These are phyloP conservation scores for Chrysina gloriosa DNA, from an alignment of 2,888 invertebrate genomes.

Conservation along the genomic window DNA sequence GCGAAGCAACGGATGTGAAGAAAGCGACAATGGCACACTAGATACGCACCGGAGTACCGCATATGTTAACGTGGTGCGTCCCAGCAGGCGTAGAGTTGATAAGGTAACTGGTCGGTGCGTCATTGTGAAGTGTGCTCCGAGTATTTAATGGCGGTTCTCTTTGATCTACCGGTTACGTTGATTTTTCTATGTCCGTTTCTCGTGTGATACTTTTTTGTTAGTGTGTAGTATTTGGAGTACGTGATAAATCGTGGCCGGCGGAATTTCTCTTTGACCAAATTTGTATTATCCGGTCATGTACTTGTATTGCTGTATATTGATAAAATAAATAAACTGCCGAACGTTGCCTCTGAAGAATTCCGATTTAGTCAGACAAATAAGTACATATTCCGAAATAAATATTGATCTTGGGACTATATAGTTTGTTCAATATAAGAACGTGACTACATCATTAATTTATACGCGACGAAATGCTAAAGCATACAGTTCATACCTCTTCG, in stretches of 20 bases:
- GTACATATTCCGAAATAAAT: background rate
- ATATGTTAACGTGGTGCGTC: constrained; percentile 34
- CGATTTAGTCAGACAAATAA: constrained; percentile 3
- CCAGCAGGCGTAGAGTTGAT: constrained; percentile 29
- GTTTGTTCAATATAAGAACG: background rate
- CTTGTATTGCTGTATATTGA: constrained; percentile 27
- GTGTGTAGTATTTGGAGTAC: constrained; percentile 29
- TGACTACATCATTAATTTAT: no score
- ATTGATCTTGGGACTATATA: background rate
- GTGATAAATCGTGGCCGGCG: constrained; percentile 34
- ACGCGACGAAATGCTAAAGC: no score
- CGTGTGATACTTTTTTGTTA: constrained; percentile 28
- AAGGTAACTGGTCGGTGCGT: constrained; percentile 31
- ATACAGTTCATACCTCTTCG: no score
- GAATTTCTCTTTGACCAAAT: constrained; percentile 2
- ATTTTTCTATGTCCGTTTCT: constrained; percentile 26
- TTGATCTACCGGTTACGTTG: constrained; percentile 35
- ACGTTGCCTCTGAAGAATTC: background rate
- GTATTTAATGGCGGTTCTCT: constrained; percentile 35
- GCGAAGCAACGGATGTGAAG: constrained; percentile 28
- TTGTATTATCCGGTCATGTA: constrained; percentile 12
- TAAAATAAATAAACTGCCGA: constrained; percentile 19
- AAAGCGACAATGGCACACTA: constrained; percentile 32
- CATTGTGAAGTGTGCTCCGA: constrained; percentile 34
- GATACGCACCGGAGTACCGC: constrained; percentile 13